A percentile compares a stretch with the other conserved stretches of the same genome.
These are phyloP conservation scores for Microplitis deprimator DNA, from an alignment of 2,888 invertebrate species.

Conservation along the genomic window DNA sequence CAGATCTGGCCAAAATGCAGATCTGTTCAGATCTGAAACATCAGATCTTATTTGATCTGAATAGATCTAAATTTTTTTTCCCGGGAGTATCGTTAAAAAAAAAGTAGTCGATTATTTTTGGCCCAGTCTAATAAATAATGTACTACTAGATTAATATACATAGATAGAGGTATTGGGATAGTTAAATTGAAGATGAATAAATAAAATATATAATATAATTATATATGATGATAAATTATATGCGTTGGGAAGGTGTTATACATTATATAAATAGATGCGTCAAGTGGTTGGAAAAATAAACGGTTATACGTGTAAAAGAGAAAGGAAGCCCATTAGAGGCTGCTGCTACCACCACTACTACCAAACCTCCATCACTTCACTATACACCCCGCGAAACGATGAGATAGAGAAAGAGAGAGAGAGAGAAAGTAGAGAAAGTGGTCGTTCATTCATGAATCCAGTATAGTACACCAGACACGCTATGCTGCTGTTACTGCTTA, in stretches of 20 bases:
- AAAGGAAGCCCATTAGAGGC: constrained; percentile 63
- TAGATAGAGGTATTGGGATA: too few species aligned
- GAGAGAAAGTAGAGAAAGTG: constrained; percentile 42
- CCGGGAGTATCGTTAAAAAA: too few species aligned
- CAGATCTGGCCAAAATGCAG: too few species aligned
- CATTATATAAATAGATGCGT: background rate
- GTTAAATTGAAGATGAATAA: too few species aligned
- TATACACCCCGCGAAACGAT: background rate
- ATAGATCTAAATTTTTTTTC: too few species aligned
- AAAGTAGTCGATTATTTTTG: too few species aligned
- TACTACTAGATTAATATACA: too few species aligned
- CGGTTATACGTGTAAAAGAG: constrained; percentile 53
- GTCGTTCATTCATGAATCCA: constrained; percentile 68
- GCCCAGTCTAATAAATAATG: too few species aligned
- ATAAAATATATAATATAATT: too few species aligned
- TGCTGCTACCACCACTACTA: background rate
- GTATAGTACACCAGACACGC: constrained; percentile 47
- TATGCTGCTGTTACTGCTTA: constrained; percentile 41
- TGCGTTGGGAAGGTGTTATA: background rate
- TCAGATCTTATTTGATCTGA: too few species aligned
- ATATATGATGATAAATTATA: too few species aligned
- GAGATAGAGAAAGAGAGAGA: background rate
- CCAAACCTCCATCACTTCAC: background rate
- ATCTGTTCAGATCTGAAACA: too few species aligned
- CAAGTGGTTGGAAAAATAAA: constrained; percentile 38